A percentile compares a stretch with the other conserved stretches of the same genome.
Evolutionary conservation across 1,140 invertebrate genomes (phyloP).

Genomic region (Temnothorax longispinosus): DNA sequence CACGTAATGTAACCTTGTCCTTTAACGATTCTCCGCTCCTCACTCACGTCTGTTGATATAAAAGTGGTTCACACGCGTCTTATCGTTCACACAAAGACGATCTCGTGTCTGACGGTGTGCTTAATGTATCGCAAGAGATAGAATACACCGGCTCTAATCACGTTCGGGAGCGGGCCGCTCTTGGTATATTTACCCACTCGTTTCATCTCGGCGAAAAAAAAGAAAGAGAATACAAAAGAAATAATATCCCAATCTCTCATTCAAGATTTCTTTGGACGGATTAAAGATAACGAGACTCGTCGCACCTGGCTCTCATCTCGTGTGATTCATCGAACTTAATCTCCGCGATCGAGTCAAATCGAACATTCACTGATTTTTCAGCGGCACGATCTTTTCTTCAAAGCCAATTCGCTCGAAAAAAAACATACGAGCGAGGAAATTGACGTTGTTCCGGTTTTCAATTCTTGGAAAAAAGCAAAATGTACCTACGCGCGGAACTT

Average conservation of each 20-base stretch:
- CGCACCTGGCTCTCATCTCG: background rate
- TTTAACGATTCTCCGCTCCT: background rate
- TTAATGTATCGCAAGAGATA: slow-evolving; percentile 75
- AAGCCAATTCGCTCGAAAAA: background rate
- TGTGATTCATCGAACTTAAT: background rate
- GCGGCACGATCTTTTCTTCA: background rate
- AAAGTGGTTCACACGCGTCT: slow-evolving; percentile 10
- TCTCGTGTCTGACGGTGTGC: slow-evolving; percentile 74
- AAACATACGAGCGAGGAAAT: background rate
- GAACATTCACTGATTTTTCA: background rate
- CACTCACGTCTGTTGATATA: background rate
- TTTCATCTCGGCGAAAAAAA: slow-evolving; percentile 64
- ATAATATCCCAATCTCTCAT: background rate
- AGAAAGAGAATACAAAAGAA: background rate
- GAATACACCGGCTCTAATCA: slow-evolving; percentile 69
- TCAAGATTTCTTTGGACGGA: slow-evolving; percentile 61
- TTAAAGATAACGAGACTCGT: slow-evolving; percentile 7
- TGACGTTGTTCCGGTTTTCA: background rate
- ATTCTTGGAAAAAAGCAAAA: background rate
- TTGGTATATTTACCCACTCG: slow-evolving; percentile 68
- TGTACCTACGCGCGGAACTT: background rate
- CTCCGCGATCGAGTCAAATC: background rate
- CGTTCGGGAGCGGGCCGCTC: slow-evolving; percentile 67
- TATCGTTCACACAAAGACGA: slow-evolving; percentile 72
- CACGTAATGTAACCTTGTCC: background rate